Evolutionary conservation across 1,140 invertebrate species (phyloP).

Genomic region (Bombyx mori): DNA sequence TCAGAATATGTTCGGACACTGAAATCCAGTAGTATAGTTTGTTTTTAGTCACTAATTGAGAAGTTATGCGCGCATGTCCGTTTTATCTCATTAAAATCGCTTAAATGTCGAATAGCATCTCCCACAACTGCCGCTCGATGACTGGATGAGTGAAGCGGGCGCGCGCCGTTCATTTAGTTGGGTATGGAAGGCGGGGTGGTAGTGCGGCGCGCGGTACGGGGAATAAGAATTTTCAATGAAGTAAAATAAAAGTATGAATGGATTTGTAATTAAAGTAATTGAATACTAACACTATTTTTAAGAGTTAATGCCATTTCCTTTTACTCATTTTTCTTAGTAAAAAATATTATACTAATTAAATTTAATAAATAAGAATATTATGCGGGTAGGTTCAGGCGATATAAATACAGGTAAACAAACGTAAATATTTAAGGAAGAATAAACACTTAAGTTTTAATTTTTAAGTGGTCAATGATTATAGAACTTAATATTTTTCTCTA

Average conservation of each 20-base stretch:
- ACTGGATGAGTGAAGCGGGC: constrained; percentile 38
- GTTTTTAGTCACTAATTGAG: constrained; percentile 56
- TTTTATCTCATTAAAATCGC: constrained; percentile 33
- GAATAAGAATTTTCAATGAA: constrained; percentile 7
- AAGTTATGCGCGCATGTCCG: constrained; percentile 56
- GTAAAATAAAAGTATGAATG: constrained; percentile 18
- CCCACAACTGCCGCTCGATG: constrained; percentile 56
- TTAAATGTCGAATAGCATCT: constrained; percentile 22
- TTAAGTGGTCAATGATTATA: too few relatives aligned
- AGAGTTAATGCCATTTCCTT: too few relatives aligned
- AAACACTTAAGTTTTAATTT: too few relatives aligned
- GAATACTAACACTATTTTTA: too few relatives aligned
- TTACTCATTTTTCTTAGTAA: too few relatives aligned
- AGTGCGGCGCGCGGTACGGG: constrained; percentile 23
- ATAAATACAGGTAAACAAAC: too few relatives aligned
- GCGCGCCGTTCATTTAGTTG: constrained; percentile 35
- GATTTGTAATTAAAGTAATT: constrained; percentile 1
- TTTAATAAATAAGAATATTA: too few relatives aligned
- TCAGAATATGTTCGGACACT: constrained; percentile 46
- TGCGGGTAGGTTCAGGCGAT: too few relatives aligned
- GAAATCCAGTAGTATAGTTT: constrained; percentile 52
- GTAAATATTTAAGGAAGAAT: too few relatives aligned
- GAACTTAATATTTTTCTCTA: too few relatives aligned
- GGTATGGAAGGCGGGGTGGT: constrained; percentile 22
- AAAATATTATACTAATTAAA: too few relatives aligned